Evolutionary conservation across 2,113 vertebrate genomes (phyloP).

Genomic region (Lontra canadensis): DNA sequence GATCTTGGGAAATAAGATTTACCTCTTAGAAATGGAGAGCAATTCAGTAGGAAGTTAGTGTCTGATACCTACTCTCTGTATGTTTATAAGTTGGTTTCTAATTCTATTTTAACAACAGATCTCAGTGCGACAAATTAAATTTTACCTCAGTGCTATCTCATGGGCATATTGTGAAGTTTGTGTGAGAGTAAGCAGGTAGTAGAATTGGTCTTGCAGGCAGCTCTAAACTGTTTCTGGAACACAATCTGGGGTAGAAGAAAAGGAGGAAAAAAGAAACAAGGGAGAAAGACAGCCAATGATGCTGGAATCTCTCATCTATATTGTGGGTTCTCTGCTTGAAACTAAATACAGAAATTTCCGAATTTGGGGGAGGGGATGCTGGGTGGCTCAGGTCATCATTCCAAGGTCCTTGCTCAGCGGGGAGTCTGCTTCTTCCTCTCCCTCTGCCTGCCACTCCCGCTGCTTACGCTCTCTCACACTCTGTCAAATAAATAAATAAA

Average conservation of each 20-base stretch:
- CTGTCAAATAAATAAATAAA: not conserved
- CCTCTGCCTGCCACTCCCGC: not conserved
- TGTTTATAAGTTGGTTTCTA: not conserved
- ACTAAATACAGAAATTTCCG: not conserved
- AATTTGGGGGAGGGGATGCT: not conserved
- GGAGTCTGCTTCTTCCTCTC: not conserved
- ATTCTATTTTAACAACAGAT: not conserved
- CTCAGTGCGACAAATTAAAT: not conserved
- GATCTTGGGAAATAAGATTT: not conserved
- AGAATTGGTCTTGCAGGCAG: not conserved
- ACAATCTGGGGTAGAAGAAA: not conserved
- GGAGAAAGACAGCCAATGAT: not conserved
- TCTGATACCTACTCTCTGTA: not conserved
- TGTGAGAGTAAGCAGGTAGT: not conserved
- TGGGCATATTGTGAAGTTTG: not conserved
- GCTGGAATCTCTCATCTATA: not conserved
- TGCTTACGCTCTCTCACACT: not conserved
- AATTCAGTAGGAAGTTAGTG: not conserved
- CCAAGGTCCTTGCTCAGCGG: not conserved
- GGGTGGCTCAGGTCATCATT: not conserved
- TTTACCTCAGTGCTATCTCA: not conserved
- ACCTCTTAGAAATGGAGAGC: not conserved
- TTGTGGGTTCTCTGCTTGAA: not conserved
- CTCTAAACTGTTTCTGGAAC: not conserved
- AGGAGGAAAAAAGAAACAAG: not conserved